Conservation (phyloP, 2,888 invertebrate species). For the Eilema sororculum region DNA sequence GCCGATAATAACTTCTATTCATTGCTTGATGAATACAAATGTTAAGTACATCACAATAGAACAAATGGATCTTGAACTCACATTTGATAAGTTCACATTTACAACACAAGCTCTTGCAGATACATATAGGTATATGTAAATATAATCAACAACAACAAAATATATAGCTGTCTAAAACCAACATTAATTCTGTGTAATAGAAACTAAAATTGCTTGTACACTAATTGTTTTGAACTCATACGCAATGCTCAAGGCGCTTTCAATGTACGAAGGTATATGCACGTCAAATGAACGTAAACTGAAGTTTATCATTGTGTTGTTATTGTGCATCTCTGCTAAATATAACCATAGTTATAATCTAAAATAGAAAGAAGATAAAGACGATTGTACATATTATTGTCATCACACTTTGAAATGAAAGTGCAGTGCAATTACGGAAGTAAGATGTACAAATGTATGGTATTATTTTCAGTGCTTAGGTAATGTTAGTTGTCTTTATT, state of each 20-base stretch:
- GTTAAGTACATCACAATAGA: conserved; percentile 10
- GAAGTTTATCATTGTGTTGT: conserved; percentile 43
- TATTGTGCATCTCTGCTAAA: conserved; percentile 36
- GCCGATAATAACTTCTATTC: conserved; percentile 3
- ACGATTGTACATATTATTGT: conserved; percentile 36
- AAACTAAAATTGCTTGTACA: conserved; percentile 22
- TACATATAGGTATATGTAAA: conserved; percentile 19
- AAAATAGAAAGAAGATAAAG: conserved; percentile 25
- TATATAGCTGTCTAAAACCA: not conserved
- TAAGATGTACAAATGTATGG: not conserved
- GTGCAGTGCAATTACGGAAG: not conserved
- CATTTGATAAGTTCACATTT: conserved; percentile 16
- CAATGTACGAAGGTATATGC: conserved; percentile 24
- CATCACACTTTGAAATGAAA: conserved; percentile 12
- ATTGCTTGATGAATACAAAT: not conserved
- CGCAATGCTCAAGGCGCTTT: conserved; percentile 35
- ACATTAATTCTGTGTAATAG: conserved; percentile 17
- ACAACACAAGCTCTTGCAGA: conserved; percentile 12
- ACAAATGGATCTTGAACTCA: conserved; percentile 12
- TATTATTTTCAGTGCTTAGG: too few relatives aligned
- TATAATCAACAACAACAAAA: conserved; percentile 14
- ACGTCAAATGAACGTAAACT: conserved; percentile 63
- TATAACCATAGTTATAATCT: conserved; percentile 33
- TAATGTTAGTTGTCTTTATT: too few relatives aligned
- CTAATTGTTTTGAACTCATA: conserved; percentile 22